Base-by-base conservation (phyloP, 2,113 vertebrate species). In the Catagonus wagneri region DNA sequence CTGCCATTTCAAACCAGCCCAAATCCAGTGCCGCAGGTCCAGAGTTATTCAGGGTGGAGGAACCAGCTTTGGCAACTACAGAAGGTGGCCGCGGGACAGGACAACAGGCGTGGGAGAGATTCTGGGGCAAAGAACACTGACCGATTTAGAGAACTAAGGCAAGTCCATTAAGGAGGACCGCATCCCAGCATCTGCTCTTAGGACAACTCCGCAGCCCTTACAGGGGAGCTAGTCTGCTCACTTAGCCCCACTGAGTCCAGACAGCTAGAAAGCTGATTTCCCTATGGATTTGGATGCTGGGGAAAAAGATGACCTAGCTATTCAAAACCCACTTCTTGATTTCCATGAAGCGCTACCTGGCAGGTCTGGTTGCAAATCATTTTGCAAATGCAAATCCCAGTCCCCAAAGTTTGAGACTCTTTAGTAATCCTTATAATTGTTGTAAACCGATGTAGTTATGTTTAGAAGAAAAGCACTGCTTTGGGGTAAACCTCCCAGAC, bases 381-480 rank as follows among this genome's bases (percentile, higher is more conserved):
- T 96, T 97, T 97, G 86, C 83, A 95, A 96, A 97, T 97, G 95
- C 85, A 97, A 97, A 97, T 96, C 14, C 27, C 34, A 66, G 23
- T 90, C 32, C 60, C 79, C 11, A 80, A 90, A 96, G 44, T 93
- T 85, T 83, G 54, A 29, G n/a, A 79, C 27, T 52, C 88, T 83
- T 84, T 34, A 39, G 44, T 7, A 65, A 52, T 86, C 61, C 27
- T 91, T 65, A 29, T 25, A 83, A 52, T 23, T 69, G 14, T 75
- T 72, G 2, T 13, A 84, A 81, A 69, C 25, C n/a, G 20, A 17
- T 74, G 3, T 39, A 74, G 74, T 32, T 89, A 60, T 44, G 83
- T 96, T 93, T 75, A 87, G 78, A 95, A 94, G 61, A 29, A 85
- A 87, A 93, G 65, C 72, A n/a, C 27, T 66, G 2, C 58, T 81